Conservation (phyloP, 2,888 invertebrate genomes). For the Pyrochroa serraticornis region DNA sequence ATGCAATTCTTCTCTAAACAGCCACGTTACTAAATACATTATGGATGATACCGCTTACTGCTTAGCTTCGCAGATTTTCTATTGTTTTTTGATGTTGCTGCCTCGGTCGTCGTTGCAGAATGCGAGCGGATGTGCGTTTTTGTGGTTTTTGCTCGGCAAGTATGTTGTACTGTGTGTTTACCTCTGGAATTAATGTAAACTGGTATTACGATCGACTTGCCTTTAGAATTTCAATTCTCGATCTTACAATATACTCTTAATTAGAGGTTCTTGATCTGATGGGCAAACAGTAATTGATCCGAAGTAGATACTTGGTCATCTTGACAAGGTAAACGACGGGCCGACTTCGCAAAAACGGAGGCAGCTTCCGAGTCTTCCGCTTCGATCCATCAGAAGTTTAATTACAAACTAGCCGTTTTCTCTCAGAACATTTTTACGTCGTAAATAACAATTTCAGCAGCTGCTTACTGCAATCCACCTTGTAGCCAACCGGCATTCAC, state of each 20-base stretch:
- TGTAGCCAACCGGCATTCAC: too few species aligned
- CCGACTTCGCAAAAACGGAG: too few species aligned
- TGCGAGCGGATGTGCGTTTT: slow-evolving; percentile 50
- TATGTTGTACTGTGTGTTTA: slow-evolving; percentile 43
- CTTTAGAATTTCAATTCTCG: slow-evolving; percentile 16
- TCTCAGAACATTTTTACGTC: too few species aligned
- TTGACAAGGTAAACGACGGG: too few species aligned
- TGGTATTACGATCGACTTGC: slow-evolving; percentile 31
- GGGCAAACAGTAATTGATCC: slow-evolving; percentile 5
- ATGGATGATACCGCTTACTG: slow-evolving; percentile 44
- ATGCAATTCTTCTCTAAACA: slow-evolving; percentile 53
- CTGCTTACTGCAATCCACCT: too few species aligned
- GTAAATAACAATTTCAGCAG: too few species aligned
- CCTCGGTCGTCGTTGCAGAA: slow-evolving; percentile 38
- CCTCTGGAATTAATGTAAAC: slow-evolving; percentile 44
- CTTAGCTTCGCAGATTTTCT: slow-evolving; percentile 50
- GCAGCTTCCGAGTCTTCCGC: too few species aligned
- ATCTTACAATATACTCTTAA: slow-evolving; percentile 24
- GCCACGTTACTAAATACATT: slow-evolving; percentile 49
- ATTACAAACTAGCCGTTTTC: too few species aligned
- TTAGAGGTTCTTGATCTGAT: slow-evolving; percentile 26
- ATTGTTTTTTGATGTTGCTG: slow-evolving; percentile 51
- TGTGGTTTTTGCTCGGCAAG: slow-evolving; percentile 34
- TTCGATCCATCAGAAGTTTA: too few species aligned
- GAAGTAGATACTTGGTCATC: too few species aligned